phyloP scores from a whole-genome alignment of 53 echinoderm and acorn worm species.

The Henricia sp. region DNA sequence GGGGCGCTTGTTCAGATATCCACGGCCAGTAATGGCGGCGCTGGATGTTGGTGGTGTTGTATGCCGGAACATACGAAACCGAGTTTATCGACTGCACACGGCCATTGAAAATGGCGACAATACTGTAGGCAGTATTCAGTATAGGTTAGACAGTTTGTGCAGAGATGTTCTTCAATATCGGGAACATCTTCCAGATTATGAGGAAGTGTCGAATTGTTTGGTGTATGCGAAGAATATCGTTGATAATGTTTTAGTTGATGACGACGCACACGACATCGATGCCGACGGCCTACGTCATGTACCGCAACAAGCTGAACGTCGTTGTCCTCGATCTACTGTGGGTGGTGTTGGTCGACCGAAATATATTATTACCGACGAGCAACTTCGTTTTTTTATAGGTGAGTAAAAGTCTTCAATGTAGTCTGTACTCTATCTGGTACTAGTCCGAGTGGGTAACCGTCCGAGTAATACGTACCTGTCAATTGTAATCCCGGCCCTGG shows the following conservation, averaged over 20 bases:
- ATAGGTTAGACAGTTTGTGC: neutral
- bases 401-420: too few relatives aligned
- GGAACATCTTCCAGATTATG: neutral
- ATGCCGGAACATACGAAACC: neutral
- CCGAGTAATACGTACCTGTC: too few relatives aligned
- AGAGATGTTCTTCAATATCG: constrained; percentile 13
- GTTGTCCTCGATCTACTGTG: neutral
- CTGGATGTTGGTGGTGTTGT: neutral
- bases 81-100: neutral
- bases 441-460: too few relatives aligned
- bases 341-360: neutral
- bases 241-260: neutral
- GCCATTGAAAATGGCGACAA: neutral
- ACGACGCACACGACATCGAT: neutral
- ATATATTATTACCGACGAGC: neutral
- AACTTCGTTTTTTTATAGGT: constrained; percentile 13
- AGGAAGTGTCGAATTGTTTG: neutral
- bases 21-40: too few relatives aligned
- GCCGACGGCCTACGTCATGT: too few relatives aligned
- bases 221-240: neutral
- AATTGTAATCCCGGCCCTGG: too few relatives aligned
- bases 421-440: too few relatives aligned
- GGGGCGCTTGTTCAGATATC: too few relatives aligned
- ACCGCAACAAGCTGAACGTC: neutral
- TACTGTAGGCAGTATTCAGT: neutral